phyloP scores from a whole-genome alignment of 2,888 invertebrate species.

The Lepas anatifera region DNA sequence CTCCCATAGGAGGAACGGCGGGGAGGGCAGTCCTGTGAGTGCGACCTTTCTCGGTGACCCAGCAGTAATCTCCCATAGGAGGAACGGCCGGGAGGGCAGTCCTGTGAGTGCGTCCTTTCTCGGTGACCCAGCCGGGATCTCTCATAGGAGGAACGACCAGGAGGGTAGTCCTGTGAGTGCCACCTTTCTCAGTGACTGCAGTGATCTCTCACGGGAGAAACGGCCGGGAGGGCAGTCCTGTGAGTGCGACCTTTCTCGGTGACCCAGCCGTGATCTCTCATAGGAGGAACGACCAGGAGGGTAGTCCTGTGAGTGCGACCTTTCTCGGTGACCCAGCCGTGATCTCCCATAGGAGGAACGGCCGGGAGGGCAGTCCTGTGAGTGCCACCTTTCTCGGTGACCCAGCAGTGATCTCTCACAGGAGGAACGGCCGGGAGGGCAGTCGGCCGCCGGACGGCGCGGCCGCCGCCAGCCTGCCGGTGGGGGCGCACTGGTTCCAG shows the following conservation, averaged over 20 bases:
- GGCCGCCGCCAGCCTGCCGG: constrained; percentile 36
- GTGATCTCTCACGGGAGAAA: no score
- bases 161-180: not conserved
- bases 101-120: not conserved
- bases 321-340: not conserved
- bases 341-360: not conserved
- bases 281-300: no score
- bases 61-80: no score
- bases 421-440: constrained; percentile 9
- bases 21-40: not conserved
- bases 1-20: no score
- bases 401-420: no score
- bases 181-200: not conserved
- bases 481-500: constrained; percentile 74
- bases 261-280: no score
- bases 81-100: constrained; percentile 7
- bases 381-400: not conserved
- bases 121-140: no score
- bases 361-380: constrained; percentile 5
- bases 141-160: no score
- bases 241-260: not conserved
- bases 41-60: not conserved
- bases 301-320: not conserved
- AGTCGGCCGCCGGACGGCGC: constrained; percentile 20
- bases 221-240: not conserved